phyloP scores from a whole-genome alignment of 2,113 vertebrate genomes.

The Columbina picui region DNA sequence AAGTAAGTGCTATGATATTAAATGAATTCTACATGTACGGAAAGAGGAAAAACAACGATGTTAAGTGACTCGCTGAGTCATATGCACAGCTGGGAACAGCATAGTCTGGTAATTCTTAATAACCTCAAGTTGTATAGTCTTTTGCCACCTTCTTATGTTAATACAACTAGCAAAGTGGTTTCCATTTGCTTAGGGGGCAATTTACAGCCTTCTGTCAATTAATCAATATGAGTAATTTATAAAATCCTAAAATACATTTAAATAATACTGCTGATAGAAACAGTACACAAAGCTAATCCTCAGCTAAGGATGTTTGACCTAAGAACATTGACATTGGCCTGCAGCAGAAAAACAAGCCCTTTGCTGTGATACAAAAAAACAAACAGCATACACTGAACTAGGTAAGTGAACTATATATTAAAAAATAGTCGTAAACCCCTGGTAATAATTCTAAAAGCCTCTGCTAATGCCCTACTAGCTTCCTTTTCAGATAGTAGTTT shows the following conservation, averaged over 20 bases:
- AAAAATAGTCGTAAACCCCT: background rate
- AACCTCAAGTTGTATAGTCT: background rate
- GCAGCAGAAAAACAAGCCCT: background rate
- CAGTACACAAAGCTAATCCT: background rate
- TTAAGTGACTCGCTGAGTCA: conserved; percentile 16
- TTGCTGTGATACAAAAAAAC: background rate
- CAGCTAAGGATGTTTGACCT: background rate
- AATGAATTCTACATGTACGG: background rate
- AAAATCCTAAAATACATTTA: background rate
- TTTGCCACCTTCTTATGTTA: background rate
- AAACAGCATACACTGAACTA: background rate
- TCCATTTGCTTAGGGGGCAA: background rate
- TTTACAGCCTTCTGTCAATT: background rate
- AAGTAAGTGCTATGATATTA: background rate
- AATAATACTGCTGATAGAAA: background rate
- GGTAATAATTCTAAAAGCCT: background rate
- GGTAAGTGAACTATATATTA: background rate
- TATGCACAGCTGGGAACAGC: background rate
- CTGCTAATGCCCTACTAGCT: background rate
- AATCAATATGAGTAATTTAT: background rate
- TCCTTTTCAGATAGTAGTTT: background rate
- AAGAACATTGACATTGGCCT: background rate
- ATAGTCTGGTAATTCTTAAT: background rate
- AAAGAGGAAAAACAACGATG: background rate
- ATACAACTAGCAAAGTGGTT: background rate